Conservation (phyloP, 2,113 vertebrate species). For the Lophura nycthemera region DNA sequence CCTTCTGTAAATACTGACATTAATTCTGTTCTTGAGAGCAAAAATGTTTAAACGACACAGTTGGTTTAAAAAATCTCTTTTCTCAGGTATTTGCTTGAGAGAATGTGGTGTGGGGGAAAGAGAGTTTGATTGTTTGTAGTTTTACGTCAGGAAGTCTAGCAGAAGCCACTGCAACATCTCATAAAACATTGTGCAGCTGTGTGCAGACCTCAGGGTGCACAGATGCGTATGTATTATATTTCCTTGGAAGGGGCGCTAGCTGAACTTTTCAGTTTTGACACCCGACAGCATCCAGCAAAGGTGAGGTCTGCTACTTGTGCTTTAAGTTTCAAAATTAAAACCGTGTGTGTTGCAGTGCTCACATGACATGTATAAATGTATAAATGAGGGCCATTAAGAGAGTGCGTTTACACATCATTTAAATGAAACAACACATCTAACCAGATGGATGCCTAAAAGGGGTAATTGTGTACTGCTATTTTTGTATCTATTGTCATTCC, state of each 20-base stretch:
- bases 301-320: constrained; percentile 75
- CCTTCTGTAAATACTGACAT: neutral
- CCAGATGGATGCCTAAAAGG: constrained; percentile 58
- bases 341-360: constrained; percentile 64
- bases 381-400: constrained; percentile 63
- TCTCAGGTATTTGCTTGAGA: constrained; percentile 33
- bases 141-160: constrained; percentile 68
- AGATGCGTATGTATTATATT: constrained; percentile 69
- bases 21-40: constrained; percentile 9
- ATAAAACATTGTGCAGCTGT: constrained; percentile 74
- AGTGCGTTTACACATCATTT: constrained; percentile 70
- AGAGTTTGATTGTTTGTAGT: constrained; percentile 67
- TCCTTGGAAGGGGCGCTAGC: constrained; percentile 69
- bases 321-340: constrained; percentile 65
- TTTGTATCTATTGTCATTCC: constrained; percentile 35
- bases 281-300: constrained; percentile 65
- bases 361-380: constrained; percentile 64
- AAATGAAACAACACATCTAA: constrained; percentile 69
- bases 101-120: constrained; percentile 35
- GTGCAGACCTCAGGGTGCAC: constrained; percentile 70
- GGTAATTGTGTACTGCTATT: constrained; percentile 53
- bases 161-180: constrained; percentile 75
- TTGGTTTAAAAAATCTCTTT: neutral
- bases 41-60: neutral
- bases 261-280: constrained; percentile 70